Evolutionary conservation across 2,797 vertebrate genomes (phyloP), one percentile per base, ranked within the genome.

Genomic region (Salmo trutta): DNA sequence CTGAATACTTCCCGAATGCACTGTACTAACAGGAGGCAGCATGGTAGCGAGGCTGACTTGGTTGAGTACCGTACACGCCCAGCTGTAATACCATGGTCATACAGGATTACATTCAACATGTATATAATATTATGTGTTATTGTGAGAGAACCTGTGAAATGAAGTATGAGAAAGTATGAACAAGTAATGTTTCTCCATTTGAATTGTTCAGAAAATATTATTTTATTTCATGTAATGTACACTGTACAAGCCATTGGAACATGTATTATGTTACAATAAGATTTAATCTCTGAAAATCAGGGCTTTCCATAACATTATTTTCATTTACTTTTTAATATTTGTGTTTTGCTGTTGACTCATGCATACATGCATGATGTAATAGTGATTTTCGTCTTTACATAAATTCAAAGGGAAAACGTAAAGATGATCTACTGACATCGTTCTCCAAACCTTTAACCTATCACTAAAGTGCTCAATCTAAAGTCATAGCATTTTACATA

Each of bases 121-220:
- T 47, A 47, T 12, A 14, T 12, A 47, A 47, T 1, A 47, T 47
- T 14, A 41, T 41, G 41, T 47, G 8, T 7, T 33, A 19, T 8
- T n/a, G 29, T 69, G 67, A 7, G 29, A 33, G 31, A 33, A n/a
- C 10, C 10, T 69, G 29, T 69, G 31, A 33, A 33, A 19, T 36
- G 15, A 33, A 33, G 33, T 33, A 36, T 69, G 67, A 33, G 5
- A 68, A 15, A 3, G 10, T 47, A 47, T 59, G 17, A 59, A 21
- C 17, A 54, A 72, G 5, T n/a, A 73, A 47, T 19, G 8, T 69
- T 33, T 33, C 36, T 67, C 17, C 56, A 24, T 74, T 71, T 6
- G 52, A 41, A 73, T 91, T 92, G 89, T 89, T 91, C 90, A 88
- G 89, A 93, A 93, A 90, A 93, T 88, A 88, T 92, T 62, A 33